Percentiles rank a stretch among this genome's conserved stretches.
phyloP scores from a whole-genome alignment of 2,113 vertebrate genomes.

The Sminthopsis crassicaudata region DNA sequence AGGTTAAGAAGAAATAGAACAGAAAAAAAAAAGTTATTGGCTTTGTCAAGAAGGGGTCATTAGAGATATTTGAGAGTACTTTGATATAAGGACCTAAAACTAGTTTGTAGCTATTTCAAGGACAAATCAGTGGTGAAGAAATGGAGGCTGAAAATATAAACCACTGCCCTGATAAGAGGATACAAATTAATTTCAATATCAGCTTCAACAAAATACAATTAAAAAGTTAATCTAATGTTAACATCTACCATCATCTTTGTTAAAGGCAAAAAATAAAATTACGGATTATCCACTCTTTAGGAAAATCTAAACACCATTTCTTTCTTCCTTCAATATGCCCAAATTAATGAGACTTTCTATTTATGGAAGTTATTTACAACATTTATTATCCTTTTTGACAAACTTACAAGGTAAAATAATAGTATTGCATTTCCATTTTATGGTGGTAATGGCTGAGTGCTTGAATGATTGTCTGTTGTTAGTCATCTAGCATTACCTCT shows the following conservation, averaged over 20 bases:
- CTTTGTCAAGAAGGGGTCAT: slow-evolving; percentile 5
- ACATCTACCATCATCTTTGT: not conserved
- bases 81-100: not conserved
- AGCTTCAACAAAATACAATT: slow-evolving; percentile 9
- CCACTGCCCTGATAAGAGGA: not conserved
- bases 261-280: slow-evolving; percentile 39
- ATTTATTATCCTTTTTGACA: slow-evolving; percentile 26
- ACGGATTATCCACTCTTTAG: not conserved
- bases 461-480: not conserved
- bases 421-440: not conserved
- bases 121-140: not conserved
- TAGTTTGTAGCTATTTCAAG: not conserved
- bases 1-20: not conserved
- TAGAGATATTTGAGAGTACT: slow-evolving; percentile 4
- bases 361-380: not conserved
- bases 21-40: not conserved
- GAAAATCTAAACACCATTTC: slow-evolving; percentile 18
- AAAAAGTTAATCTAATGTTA: slow-evolving; percentile 11
- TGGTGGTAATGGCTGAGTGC: not conserved
- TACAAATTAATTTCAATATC: not conserved
- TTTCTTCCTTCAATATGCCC: not conserved
- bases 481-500: slow-evolving; percentile 14
- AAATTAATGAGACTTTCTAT: slow-evolving; percentile 9
- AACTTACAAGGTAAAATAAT: slow-evolving; percentile 14
- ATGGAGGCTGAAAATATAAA: not conserved